Evolutionary conservation across 2,113 vertebrate species (phyloP), one percentile per base, ranked within the genome.

Genomic region (Hiodon alosoides): DNA sequence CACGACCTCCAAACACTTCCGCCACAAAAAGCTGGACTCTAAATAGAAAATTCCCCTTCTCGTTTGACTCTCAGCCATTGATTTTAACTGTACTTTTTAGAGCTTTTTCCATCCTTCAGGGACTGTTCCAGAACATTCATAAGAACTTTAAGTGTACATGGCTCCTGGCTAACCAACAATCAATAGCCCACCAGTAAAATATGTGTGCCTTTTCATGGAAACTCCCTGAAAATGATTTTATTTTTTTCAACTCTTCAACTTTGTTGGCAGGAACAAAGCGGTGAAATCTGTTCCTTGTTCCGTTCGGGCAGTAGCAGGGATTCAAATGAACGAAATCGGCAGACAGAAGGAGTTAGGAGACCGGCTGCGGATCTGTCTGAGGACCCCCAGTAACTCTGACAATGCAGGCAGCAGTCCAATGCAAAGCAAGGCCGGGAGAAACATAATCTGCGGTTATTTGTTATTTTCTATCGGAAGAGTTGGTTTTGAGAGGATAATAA

Each of bases 391-490:
- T 3, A 4, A 71, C 53, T 50, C 55, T 3, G 55, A 48, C 71
- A 72, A 59, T 60, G 46, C 57, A 13, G 71, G 58, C 58, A 71
- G 4, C 47, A 46, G 58, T 13, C 57, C 55, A 61, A 72, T 46
- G 58, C 31, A 60, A 72, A 47, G 58, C 47, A 72, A 17, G 57
- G 60, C 17, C 61, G 53, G 71, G 11, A 46, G 50, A 4, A 72
- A 47, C n/a, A 61, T 72, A 61, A 72, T 60, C 69, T 71, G 46
- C 71, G 61, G 71, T 61, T 31, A 61, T 72, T 72, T 61, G 48
- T 72, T 72, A 61, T 60, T 61, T 61, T 48, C 46, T 54, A 72
- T 72, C 71, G 51, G 69, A 7, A 57, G 31, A 71, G 57, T 17
- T 71, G 69, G 69, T 53, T 57, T 46, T 14, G 71, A 13, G 55